A percentile compares a stretch with the other conserved stretches of the same genome.
These are phyloP conservation scores for Macrotis lagotis DNA, from an alignment of 2,113 vertebrate genomes.

Conservation along the genomic window DNA sequence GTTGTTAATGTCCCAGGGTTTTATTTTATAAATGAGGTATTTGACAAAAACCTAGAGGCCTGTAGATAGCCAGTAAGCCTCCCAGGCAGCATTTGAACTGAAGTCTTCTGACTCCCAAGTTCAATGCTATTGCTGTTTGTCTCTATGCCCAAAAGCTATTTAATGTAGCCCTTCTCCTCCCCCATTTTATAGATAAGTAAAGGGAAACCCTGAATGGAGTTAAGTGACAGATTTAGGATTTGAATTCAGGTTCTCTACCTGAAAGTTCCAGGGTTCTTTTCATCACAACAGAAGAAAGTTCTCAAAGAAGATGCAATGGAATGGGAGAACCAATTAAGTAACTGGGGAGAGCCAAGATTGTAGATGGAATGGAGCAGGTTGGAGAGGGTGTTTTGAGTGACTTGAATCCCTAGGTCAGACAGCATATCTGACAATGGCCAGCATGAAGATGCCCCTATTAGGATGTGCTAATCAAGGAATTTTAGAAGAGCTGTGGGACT, in stretches of 20 bases:
- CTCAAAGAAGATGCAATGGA: not conserved
- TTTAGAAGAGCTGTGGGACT: no score
- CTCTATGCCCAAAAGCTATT: not conserved
- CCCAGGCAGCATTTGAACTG: not conserved
- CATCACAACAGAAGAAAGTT: not conserved
- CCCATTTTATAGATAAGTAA: not conserved
- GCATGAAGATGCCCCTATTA: not conserved
- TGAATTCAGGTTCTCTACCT: not conserved
- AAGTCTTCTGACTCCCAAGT: not conserved
- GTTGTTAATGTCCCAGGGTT: not conserved
- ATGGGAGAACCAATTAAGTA: not conserved
- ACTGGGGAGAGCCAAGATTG: not conserved
- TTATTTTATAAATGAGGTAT: not conserved
- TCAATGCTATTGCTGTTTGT: not conserved
- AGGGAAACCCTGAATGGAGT: not conserved
- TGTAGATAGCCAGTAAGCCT: not conserved
- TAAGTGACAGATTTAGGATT: not conserved
- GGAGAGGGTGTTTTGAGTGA: not conserved
- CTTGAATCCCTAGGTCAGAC: not conserved
- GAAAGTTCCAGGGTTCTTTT: not conserved
- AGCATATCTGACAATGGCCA: no score
- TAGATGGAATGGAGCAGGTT: not conserved
- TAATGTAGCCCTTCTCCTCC: not conserved
- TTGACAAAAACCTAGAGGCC: not conserved
- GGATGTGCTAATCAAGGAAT: not conserved